These are phyloP conservation scores for Eubasilissa regina DNA, from an alignment of 1,140 invertebrate species.

Conservation along the genomic window DNA sequence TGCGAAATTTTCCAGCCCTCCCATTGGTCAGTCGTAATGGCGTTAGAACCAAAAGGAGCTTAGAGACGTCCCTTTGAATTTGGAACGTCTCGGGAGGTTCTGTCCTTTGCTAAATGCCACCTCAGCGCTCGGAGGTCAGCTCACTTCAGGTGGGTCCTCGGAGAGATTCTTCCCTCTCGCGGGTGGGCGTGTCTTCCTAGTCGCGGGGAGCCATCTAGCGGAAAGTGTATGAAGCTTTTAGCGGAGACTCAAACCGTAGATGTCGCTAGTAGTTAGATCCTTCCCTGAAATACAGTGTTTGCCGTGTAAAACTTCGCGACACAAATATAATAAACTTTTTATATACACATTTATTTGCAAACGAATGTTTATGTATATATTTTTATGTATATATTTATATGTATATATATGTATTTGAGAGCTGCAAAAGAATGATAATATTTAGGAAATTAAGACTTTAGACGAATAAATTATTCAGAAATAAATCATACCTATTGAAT, in stretches of 20 bases:
- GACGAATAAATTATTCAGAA: neutral
- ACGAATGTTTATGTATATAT: neutral
- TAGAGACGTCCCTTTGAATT: conserved; percentile 43
- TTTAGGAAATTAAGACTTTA: no score
- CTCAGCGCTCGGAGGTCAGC: conserved; percentile 33
- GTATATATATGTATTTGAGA: neutral
- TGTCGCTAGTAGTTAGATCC: conserved; percentile 35
- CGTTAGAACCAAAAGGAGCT: conserved; percentile 42
- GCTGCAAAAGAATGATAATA: neutral
- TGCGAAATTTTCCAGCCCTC: conserved; percentile 54
- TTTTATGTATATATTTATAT: neutral
- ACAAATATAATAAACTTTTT: neutral
- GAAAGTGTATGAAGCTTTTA: conserved; percentile 24
- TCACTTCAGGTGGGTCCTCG: conserved; percentile 58
- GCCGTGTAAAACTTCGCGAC: conserved; percentile 18
- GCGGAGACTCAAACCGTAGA: conserved; percentile 47
- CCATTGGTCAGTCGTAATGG: conserved; percentile 49
- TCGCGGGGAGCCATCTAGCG: conserved; percentile 45
- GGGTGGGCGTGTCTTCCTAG: conserved; percentile 50
- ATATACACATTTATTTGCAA: neutral
- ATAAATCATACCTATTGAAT: neutral
- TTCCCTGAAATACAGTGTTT: conserved; percentile 12
- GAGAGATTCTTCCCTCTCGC: conserved; percentile 53
- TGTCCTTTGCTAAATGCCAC: conserved; percentile 43
- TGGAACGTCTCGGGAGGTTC: conserved; percentile 54